phyloP scores from a whole-genome alignment of 1,140 invertebrate genomes.

The Popillia japonica region DNA sequence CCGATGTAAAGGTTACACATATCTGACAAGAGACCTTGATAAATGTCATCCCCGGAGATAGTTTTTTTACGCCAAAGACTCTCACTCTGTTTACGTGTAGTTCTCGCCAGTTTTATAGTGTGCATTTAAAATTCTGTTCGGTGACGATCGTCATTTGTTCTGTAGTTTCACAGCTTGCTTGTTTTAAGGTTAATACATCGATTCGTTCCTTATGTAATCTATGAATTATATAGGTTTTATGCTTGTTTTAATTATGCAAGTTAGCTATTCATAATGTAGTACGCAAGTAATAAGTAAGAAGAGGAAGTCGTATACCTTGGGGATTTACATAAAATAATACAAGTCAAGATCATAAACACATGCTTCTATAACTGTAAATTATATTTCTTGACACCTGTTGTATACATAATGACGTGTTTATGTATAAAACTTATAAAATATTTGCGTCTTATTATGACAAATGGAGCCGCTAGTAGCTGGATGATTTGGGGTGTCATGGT shows the following conservation, averaged over 20 bases:
- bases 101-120: background rate
- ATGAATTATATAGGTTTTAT: too few species aligned
- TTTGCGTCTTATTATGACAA: background rate
- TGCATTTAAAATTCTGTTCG: slow-evolving; percentile 18
- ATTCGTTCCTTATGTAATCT: background rate
- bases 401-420: slow-evolving; percentile 20
- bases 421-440: background rate
- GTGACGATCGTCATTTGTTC: background rate
- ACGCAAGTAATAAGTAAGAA: too few species aligned
- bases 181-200: background rate
- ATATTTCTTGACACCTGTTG: background rate
- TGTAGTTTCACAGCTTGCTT: background rate
- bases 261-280: too few species aligned
- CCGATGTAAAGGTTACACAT: slow-evolving; percentile 2
- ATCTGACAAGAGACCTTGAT: slow-evolving; percentile 28
- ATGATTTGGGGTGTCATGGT: slow-evolving; percentile 12
- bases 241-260: too few species aligned
- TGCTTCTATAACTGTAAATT: background rate
- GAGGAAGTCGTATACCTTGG: too few species aligned
- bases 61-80: slow-evolving; percentile 20
- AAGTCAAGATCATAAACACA: background rate
- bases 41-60: slow-evolving; percentile 10
- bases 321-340: too few species aligned
- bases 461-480: background rate
- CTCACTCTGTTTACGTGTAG: slow-evolving; percentile 12